Evolutionary conservation across 2,797 vertebrate species (phyloP).

Genomic region (Glossophaga mutica): DNA sequence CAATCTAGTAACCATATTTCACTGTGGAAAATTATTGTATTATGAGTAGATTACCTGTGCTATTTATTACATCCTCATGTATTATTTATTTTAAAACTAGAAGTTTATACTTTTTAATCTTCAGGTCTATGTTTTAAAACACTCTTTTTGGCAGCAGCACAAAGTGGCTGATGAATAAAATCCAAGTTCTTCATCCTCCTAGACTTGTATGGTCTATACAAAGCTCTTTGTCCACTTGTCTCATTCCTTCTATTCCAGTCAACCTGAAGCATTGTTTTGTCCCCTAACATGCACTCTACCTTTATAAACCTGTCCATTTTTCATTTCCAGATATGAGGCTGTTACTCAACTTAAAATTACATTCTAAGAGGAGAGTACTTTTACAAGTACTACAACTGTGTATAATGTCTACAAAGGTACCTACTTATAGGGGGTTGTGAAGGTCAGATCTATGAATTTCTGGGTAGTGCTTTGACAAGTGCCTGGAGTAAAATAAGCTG

Average conservation of each 20-base stretch:
- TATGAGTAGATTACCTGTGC: background rate
- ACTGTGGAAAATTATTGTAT: background rate
- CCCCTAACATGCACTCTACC: background rate
- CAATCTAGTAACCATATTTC: background rate
- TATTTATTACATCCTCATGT: background rate
- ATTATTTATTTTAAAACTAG: background rate
- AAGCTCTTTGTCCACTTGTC: background rate
- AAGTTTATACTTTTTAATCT: background rate
- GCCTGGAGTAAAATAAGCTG: background rate
- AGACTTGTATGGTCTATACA: background rate
- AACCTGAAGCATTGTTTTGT: background rate
- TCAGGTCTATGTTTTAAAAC: background rate
- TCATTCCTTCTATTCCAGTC: background rate
- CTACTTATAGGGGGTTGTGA: background rate
- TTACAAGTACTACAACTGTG: background rate
- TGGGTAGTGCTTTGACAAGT: background rate
- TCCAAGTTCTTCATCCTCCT: background rate
- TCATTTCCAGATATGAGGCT: background rate
- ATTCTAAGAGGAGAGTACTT: background rate
- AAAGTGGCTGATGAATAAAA: background rate
- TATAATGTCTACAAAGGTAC: background rate
- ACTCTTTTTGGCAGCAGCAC: background rate
- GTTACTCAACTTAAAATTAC: background rate
- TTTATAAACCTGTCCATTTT: background rate
- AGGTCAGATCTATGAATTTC: background rate